Evolutionary conservation across 2,797 vertebrate genomes (phyloP).

Genomic region (Centroberyx gerrardi): DNA sequence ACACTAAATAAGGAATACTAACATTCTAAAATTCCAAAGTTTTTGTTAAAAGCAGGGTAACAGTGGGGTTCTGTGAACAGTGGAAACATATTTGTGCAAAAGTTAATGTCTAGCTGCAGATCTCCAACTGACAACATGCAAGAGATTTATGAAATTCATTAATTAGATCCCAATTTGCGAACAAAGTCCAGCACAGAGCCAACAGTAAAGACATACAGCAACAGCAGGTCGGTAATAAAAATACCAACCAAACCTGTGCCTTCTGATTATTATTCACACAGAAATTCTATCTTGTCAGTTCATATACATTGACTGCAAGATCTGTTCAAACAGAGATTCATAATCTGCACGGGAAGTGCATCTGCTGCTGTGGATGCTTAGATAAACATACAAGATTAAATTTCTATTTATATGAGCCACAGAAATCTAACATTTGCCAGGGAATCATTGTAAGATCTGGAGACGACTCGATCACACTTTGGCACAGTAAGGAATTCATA

Average conservation of each 20-base stretch:
- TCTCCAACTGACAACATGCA: constrained; percentile 5
- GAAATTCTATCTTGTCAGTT: constrained; percentile 72
- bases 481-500: constrained; percentile 49
- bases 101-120: constrained; percentile 1
- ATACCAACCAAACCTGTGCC: constrained; percentile 57
- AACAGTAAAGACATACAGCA: constrained; percentile 44
- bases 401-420: constrained; percentile 89
- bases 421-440: constrained; percentile 82
- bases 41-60: background rate
- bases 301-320: constrained; percentile 83
- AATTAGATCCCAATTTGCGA: constrained; percentile 48
- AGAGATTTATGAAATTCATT: constrained; percentile 33
- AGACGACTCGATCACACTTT: constrained; percentile 61
- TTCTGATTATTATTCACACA: constrained; percentile 77
- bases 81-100: constrained; percentile 6
- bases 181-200: constrained; percentile 33
- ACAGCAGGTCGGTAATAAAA: constrained; percentile 68
- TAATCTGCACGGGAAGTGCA: constrained; percentile 86
- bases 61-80: background rate
- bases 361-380: constrained; percentile 85
- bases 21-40: too few species aligned
- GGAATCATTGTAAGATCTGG: constrained; percentile 76
- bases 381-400: constrained; percentile 90
- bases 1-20: background rate
- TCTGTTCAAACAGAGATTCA: constrained; percentile 87